Conservation (phyloP, 2,797 vertebrate genomes). For the Pteronotus mesoamericanus region DNA sequence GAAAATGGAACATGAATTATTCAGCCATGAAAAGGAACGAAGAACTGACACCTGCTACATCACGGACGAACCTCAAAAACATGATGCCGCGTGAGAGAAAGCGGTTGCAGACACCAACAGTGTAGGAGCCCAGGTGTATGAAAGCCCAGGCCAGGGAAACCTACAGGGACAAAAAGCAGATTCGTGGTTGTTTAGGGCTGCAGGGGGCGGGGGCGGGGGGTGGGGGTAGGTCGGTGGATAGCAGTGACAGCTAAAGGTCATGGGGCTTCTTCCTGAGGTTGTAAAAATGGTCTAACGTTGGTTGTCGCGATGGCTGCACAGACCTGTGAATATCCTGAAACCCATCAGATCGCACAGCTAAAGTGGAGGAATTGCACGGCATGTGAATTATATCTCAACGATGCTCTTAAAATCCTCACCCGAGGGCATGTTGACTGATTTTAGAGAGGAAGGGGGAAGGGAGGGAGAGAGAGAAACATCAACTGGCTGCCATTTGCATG, state of each 20-base stretch:
- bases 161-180: not conserved
- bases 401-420: not conserved
- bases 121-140: fast-evolving
- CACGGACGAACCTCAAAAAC: fast-evolving
- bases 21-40: not conserved
- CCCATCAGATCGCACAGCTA: not conserved
- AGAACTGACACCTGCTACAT: not conserved
- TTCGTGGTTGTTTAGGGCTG: not conserved
- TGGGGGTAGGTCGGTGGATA: no score
- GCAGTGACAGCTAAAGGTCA: not conserved
- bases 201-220: no score
- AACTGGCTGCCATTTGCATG: no score
- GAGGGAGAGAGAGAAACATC: no score
- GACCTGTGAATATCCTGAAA: not conserved
- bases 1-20: not conserved
- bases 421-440: not conserved
- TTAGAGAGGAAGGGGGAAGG: not conserved
- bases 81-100: no score
- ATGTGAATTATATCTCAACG: not conserved
- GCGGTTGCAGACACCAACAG: not conserved
- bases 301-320: no score
- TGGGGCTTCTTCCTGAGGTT: not conserved
- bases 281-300: not conserved
- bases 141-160: not conserved
- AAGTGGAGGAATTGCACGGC: not conserved